Evolutionary conservation across 2,888 invertebrate genomes (phyloP), one percentile per base, ranked within the genome.

Genomic region (Penaeus monodon): DNA sequence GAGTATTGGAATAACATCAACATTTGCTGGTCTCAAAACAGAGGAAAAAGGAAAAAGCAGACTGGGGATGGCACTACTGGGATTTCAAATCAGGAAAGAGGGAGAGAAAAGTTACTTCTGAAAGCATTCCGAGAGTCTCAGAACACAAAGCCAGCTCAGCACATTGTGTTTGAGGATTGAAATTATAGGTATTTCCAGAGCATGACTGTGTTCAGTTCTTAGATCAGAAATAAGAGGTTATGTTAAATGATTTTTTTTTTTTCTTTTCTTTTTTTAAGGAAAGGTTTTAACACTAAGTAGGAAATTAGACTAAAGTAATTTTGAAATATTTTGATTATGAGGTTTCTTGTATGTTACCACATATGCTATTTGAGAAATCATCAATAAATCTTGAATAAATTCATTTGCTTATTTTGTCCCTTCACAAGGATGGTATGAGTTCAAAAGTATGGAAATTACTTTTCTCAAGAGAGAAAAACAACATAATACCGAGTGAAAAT

Each of bases 1-100:
- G 80, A 81, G 76, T 89, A 88, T 44, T 89, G 89, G 89, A 8
- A 81, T 4, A 79, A 66, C 68, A 84, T 88, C 63, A 64, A 57
- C 49, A 27, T 63, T 29, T 83, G 81, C 33, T 77, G 86, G 86
- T 24, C 77, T 24, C 33, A 83, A 49, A 65, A 57, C 29, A 57
- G 70, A 82, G 27, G 78, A 70, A 49, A 81, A 38, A 84, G 83
- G 64, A 64, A 63, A 63, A 88, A 86, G 29, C 78, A 88, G 64
- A 83, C 27, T 57, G 38, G 38, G 17, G 80, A 88, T 27, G 29
- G 33, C 20, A 86, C n/a, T n/a, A 64, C 14, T 10, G 70, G 38
- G n/a, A 65, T 70, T 49, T 29, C 81, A 10, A 77, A 77, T 65
- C 83, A 83, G 74, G 83, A 64, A 44, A 38, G 84, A 27, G 86